These are phyloP conservation scores for Harlomillsia oculata DNA, from an alignment of 1,140 invertebrate species.

Conservation along the genomic window DNA sequence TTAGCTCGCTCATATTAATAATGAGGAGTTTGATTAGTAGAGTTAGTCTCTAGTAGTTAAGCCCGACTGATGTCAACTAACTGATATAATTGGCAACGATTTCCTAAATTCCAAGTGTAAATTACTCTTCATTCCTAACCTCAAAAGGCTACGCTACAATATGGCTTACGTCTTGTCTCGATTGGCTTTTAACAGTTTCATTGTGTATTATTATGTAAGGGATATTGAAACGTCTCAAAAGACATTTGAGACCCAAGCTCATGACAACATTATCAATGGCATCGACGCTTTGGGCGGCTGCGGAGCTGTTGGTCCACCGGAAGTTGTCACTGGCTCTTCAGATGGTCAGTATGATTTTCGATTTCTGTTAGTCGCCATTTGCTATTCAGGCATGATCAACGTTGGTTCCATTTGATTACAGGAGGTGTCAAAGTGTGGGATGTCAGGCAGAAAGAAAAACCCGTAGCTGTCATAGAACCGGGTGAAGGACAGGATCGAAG, in stretches of 20 bases:
- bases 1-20: too few species aligned
- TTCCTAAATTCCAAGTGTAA: too few species aligned
- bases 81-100: too few species aligned
- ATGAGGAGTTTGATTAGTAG: too few species aligned
- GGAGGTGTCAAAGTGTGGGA: constrained; percentile 92
- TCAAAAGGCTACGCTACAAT: too few species aligned
- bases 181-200: constrained; percentile 86
- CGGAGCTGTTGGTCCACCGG: constrained; percentile 76
- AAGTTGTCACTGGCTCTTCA: constrained; percentile 84
- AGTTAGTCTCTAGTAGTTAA: too few species aligned
- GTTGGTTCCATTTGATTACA: constrained; percentile 37
- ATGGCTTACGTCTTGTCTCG: too few species aligned
- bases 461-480: constrained; percentile 79
- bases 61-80: too few species aligned
- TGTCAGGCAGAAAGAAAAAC: constrained; percentile 67
- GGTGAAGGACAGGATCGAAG: constrained; percentile 52
- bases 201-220: constrained; percentile 75
- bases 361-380: too few species aligned
- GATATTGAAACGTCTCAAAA: constrained; percentile 64
- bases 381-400: too few species aligned
- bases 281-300: constrained; percentile 83
- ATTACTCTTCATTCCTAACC: too few species aligned
- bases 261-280: constrained; percentile 78
- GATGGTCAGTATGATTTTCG: too few species aligned
- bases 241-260: constrained; percentile 72